Percentiles rank a stretch among this genome's conserved stretches.
phyloP scores from a whole-genome alignment of 2,113 vertebrate genomes.

The Hippocampus mohnikei region DNA sequence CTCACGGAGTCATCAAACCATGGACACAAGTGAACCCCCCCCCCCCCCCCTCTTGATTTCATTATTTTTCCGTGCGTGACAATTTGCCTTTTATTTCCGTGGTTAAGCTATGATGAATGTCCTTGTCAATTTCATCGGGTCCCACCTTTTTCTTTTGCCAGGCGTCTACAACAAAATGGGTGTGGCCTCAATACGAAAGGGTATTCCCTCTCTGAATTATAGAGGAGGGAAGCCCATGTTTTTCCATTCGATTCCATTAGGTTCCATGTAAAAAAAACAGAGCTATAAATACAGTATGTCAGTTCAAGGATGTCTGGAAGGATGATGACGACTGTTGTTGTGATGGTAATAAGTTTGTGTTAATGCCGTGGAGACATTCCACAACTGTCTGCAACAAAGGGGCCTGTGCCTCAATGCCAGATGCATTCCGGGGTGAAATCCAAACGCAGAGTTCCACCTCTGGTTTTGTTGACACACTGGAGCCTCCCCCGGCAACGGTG shows the following conservation, averaged over 20 bases:
- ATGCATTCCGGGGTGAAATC: conserved; percentile 29
- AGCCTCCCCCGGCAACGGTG: conserved; percentile 20
- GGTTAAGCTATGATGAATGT: not conserved
- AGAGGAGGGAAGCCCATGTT: not conserved
- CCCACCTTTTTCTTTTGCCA: not conserved
- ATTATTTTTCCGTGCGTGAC: not conserved
- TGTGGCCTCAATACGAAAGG: conserved; percentile 23
- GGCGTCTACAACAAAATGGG: conserved; percentile 11
- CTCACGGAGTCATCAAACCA: not conserved
- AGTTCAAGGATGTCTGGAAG: not conserved
- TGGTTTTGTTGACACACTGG: conserved; percentile 9
- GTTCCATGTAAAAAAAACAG: not conserved
- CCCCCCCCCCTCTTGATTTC: too few species aligned
- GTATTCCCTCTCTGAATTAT: not conserved
- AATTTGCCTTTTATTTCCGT: not conserved
- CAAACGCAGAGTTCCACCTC: conserved; percentile 14
- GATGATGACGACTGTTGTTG: not conserved
- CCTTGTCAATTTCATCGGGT: not conserved
- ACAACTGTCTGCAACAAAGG: conserved; percentile 1
- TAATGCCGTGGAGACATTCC: conserved; percentile 46
- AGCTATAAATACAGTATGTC: not conserved
- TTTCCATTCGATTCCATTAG: not conserved
- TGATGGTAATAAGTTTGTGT: conserved; percentile 8
- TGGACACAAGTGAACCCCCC: too few species aligned
- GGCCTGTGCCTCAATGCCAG: conserved; percentile 9